Evolutionary conservation across 2,113 vertebrate species (phyloP), one percentile per base, ranked within the genome.

Genomic region (Eurystomus gularis): DNA sequence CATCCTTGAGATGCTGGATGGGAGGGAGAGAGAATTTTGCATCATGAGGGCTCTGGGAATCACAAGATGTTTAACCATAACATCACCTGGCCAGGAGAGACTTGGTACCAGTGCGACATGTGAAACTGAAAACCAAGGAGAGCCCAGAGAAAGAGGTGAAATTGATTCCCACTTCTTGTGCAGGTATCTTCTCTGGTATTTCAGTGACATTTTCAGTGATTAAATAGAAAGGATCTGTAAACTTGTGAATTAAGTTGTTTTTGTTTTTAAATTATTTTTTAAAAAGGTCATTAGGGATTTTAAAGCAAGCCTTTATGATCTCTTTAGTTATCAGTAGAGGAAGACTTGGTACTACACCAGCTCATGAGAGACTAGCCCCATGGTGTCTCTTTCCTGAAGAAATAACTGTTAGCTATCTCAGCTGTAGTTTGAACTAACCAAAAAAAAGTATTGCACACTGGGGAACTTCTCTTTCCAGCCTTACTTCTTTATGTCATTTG

Each of bases 381-480:
- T 62, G 31, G 61, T 5, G 4, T 79, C 57, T 76, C 52, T 92
- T 58, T 93, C 46, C 40, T 90, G 73, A 48, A 90, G 51, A 82
- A 92, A 52, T 65, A 87, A 79, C 60, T 88, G 68, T 86, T 96
- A 24, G 37, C 62, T 77, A 13, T 81, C 78, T 78, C 35, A 65
- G 60, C 48, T 91, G 9, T 81, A 92, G 54, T 69, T 77, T 84
- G 82, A 85, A 39, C 51, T 85, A 87, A 89, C 65, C 24, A 70
- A 73, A 72, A 73, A 72, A 86, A 96, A 64, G 55, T 87, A 96
- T 93, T 97, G 66, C 65, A 73, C 94, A 14, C 40, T 37, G 51
- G 92, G 93, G 92, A 97, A 48, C 82, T 84, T 52, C 55, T 93
- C 87, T 86, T 91, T 95, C 88, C 76, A 95, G 86, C 58, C 42